Evolutionary conservation across 23 tunicate genomes (phyloP).

Genomic region (Botrylloides violaceus): DNA sequence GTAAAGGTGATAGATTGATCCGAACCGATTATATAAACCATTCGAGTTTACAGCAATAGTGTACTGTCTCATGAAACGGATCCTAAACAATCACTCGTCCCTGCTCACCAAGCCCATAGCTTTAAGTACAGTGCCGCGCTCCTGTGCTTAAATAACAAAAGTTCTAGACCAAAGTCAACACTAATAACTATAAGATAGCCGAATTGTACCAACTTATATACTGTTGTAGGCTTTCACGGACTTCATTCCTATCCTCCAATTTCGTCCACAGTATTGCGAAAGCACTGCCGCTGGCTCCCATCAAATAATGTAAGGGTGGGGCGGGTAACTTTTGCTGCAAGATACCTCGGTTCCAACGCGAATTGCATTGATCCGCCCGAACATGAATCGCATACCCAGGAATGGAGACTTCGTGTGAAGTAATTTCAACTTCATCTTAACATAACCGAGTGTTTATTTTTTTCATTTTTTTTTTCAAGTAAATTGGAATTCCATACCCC

Average conservation of each 20-base stretch:
- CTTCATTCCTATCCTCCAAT: neutral
- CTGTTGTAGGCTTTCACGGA: neutral
- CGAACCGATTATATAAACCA: no score
- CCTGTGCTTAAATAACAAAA: no score
- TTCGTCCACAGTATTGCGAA: constrained; percentile 26
- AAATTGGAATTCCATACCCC: constrained; percentile 8
- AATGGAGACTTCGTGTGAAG: constrained; percentile 30
- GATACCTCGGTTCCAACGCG: constrained; percentile 29
- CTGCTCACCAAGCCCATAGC: no score
- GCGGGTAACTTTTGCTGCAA: constrained; percentile 15
- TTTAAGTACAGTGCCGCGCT: no score
- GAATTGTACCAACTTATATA: constrained; percentile 17
- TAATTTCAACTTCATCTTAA: constrained; percentile 28
- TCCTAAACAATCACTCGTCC: no score
- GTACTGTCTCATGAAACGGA: no score
- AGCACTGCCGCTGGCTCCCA: constrained; percentile 28
- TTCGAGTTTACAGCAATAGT: no score
- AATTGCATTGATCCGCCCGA: constrained; percentile 10
- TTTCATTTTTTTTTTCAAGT: neutral
- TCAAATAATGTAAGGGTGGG: constrained; percentile 1
- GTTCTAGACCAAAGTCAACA: no score
- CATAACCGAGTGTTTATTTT: neutral
- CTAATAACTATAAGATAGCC: no score
- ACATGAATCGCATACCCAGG: constrained; percentile 31
- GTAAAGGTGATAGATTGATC: no score